phyloP scores from a whole-genome alignment of 2,113 vertebrate genomes.

The Syngnathus floridae region DNA sequence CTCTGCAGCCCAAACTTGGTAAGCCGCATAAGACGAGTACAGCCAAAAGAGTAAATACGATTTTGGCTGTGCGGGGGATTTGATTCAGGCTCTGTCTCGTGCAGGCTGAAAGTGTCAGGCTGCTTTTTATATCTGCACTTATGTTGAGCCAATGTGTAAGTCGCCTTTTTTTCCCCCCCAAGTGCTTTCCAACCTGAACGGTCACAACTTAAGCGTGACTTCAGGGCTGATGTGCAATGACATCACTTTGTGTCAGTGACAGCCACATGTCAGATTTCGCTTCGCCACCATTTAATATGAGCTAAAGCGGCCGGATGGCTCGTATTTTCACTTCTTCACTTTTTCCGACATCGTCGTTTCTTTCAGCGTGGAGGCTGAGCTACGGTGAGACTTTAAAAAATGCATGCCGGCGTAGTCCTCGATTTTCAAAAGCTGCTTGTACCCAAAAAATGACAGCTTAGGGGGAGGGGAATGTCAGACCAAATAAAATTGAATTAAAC shows the following conservation, averaged over 20 bases:
- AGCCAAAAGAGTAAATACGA: constrained; percentile 22
- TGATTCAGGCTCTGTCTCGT: constrained; percentile 37
- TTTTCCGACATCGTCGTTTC: constrained; percentile 27
- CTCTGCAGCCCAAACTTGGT: constrained; percentile 42
- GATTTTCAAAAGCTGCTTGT: constrained; percentile 37
- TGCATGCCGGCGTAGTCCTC: constrained; percentile 4
- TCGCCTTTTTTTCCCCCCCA: constrained; percentile 46
- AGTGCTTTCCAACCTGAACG: constrained; percentile 35
- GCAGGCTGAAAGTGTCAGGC: constrained; percentile 34
- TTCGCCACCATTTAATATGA: constrained; percentile 35
- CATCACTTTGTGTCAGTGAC: constrained; percentile 47
- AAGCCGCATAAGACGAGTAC: constrained; percentile 43
- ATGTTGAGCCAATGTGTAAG: constrained; percentile 58
- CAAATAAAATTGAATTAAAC: constrained; percentile 9
- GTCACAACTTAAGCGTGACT: constrained; percentile 37
- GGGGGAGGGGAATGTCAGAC: constrained; percentile 2
- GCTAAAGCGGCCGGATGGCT: constrained; percentile 34
- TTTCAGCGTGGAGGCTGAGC: constrained; percentile 19
- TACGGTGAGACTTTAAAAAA: constrained; percentile 15
- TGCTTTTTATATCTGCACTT: constrained; percentile 56
- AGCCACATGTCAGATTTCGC: constrained; percentile 36
- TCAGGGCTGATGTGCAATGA: constrained; percentile 48
- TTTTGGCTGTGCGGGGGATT: constrained; percentile 44
- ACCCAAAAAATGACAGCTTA: constrained; percentile 16
- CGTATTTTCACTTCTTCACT: constrained; percentile 28